These are phyloP conservation scores for Ataeniobius toweri DNA, from an alignment of 2,797 vertebrate genomes.

Conservation along the genomic window DNA sequence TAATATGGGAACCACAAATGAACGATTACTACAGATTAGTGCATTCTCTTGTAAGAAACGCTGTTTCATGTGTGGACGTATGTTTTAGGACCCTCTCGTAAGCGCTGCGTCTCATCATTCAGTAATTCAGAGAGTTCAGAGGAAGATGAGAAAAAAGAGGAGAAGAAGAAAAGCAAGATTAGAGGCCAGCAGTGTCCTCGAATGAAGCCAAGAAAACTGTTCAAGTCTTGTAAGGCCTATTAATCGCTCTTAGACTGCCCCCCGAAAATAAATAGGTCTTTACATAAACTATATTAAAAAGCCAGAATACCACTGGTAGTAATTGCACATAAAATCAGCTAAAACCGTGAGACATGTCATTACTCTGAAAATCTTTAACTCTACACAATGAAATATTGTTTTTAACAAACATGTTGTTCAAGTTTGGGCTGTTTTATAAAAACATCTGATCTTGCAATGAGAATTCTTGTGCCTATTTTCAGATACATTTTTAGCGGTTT, in stretches of 20 bases:
- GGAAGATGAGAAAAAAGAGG: conserved; percentile 59
- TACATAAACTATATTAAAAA: neutral
- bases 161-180: conserved; percentile 55
- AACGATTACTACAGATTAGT: neutral
- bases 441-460: neutral
- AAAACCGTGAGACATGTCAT: neutral
- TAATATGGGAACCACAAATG: neutral
- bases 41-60: neutral
- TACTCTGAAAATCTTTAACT: neutral
- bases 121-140: conserved; percentile 52
- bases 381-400: neutral
- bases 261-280: neutral
- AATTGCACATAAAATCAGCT: neutral
- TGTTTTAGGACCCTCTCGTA: conserved; percentile 67
- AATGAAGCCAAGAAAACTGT: conserved; percentile 73
- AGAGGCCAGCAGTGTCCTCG: conserved; percentile 39
- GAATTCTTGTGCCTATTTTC: neutral
- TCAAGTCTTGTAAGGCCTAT: conserved; percentile 68
- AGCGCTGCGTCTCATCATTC: conserved; percentile 69
- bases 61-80: neutral
- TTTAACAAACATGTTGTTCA: neutral
- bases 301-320: neutral
- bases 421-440: neutral
- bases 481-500: neutral
- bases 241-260: neutral